Evolutionary conservation across 2,113 vertebrate species (phyloP), one percentile per base, ranked within the genome.

Genomic region (Ctenomys sociabilis): DNA sequence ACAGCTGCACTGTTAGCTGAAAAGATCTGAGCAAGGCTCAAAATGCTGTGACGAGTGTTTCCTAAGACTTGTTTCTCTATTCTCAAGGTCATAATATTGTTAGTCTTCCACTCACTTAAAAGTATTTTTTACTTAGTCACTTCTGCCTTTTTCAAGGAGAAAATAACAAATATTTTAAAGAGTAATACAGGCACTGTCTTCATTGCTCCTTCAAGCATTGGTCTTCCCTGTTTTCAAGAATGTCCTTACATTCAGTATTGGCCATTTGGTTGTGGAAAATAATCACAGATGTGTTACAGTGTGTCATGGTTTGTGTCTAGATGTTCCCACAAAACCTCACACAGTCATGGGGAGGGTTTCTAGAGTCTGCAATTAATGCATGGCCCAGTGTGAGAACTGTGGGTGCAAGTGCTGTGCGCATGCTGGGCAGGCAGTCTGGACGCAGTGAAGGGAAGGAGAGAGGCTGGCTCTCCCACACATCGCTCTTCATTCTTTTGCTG

Each of bases 61-160:
- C 37, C 90, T 45, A 70, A 87, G 9, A 72, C 16, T 61, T 0
- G 0, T 45, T 35, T 78, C 84, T 64, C 32, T 22, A 75, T 59
- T 49, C 4, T 49, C 78, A 68, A 2, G 84, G 70, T 45, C 30
- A 90, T 88, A 95, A 84, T 17, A 80, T 1, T n/a, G 3, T 37
- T 78, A 85, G 77, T 80, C 81, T 93, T 89, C 61, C 64, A 80
- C 14, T 73, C 22, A 16, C 28, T 75, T 78, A 37, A 63, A 63
- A 75, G 81, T 28, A 77, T 30, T 75, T 75, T 63, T 57, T 64
- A 70, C 12, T 22, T 7, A 92, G n/a, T 64, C 45, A 11, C 26
- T 88, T 87, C 72, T 73, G 19, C 9, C 59, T 93, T 70, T 94
- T 85, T 83, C 37, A 45, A 95, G 63, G 28, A 90, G 59, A 87